Percentiles rank a stretch among this genome's conserved stretches.
phyloP scores from a whole-genome alignment of 92 coral and sea anemone genomes.

The Phenganax stokvisi region DNA sequence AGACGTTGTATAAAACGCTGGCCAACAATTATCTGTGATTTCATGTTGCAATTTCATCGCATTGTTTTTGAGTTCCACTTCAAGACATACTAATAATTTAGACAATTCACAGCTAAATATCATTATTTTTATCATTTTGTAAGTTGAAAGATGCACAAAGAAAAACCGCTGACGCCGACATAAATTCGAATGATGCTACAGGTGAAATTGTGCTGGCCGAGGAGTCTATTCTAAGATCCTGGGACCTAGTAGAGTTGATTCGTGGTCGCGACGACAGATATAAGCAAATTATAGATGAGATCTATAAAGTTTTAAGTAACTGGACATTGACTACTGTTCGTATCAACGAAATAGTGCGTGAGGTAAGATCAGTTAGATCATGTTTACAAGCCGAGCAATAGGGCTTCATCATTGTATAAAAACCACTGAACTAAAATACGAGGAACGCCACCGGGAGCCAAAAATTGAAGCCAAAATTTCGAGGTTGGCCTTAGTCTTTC shows the following conservation, averaged over 20 bases:
- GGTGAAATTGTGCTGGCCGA: conserved; percentile 59
- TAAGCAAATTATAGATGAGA: conserved; percentile 52
- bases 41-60: too few species aligned
- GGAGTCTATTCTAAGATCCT: conserved; percentile 65
- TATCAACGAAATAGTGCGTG: conserved; percentile 59
- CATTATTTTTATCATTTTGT: too few species aligned
- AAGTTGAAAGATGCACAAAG: conserved; percentile 47
- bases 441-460: too few species aligned
- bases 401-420: too few species aligned
- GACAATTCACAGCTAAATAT: too few species aligned
- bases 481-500: too few species aligned
- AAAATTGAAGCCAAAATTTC: too few species aligned
- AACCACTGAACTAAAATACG: too few species aligned
- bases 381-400: neutral
- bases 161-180: conserved; percentile 48
- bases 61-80: too few species aligned
- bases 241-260: conserved; percentile 58
- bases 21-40: too few species aligned
- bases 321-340: conserved; percentile 61
- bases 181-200: conserved; percentile 45
- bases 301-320: conserved; percentile 55
- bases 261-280: conserved; percentile 42
- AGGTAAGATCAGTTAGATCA: conserved; percentile 47
- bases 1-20: too few species aligned
- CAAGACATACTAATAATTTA: too few species aligned